Percentiles rank a stretch among this genome's conserved stretches.
Conservation (phyloP, 2,888 invertebrate species). For the Taenaris catops region DNA sequence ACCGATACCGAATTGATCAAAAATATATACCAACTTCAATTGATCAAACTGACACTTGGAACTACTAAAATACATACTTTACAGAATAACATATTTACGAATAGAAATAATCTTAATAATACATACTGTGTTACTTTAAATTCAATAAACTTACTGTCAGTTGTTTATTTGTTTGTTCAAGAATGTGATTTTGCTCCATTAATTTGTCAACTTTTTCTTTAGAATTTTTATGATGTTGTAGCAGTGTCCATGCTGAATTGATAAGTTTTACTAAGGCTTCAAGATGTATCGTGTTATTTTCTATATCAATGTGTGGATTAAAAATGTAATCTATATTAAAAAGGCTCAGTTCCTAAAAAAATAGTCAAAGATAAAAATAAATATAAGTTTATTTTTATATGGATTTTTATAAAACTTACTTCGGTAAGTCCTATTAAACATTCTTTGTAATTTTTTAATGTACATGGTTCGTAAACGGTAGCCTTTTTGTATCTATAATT, state of each 20-base stretch:
- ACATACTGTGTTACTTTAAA: no score
- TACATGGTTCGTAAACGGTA: constrained; percentile 62
- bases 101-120: no score
- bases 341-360: constrained; percentile 53
- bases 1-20: no score
- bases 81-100: no score
- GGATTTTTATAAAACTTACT: no score
- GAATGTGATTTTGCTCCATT: constrained; percentile 52
- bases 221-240: constrained; percentile 52
- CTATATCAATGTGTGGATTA: constrained; percentile 58
- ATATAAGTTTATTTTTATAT: no score
- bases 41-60: no score
- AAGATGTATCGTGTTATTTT: constrained; percentile 36
- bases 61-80: no score
- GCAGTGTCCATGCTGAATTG: constrained; percentile 55
- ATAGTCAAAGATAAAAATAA: no score
- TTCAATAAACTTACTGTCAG: constrained; percentile 48
- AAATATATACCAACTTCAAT: no score
- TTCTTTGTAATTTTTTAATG: constrained; percentile 52
- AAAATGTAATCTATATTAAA: constrained; percentile 57
- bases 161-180: constrained; percentile 59
- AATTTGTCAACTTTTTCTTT: constrained; percentile 46
- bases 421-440: constrained; percentile 64
- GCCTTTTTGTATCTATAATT: constrained; percentile 64
- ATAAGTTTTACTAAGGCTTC: constrained; percentile 58